A percentile compares a stretch with the other conserved stretches of the same genome.
Evolutionary conservation across 2,113 vertebrate genomes (phyloP).

Genomic region (Megaleporinus macrocephalus): DNA sequence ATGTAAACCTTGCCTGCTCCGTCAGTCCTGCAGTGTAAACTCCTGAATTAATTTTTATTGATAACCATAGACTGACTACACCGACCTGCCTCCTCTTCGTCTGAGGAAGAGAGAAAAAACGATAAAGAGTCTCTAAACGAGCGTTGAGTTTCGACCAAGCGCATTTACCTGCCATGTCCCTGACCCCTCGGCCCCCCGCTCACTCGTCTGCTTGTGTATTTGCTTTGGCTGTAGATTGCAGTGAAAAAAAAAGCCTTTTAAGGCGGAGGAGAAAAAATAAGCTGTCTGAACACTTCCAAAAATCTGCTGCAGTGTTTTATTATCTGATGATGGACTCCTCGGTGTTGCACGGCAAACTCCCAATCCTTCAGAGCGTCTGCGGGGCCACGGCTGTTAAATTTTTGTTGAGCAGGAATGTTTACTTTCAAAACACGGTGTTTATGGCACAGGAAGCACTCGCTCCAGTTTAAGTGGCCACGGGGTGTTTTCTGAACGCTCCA

Average conservation of each 20-base stretch:
- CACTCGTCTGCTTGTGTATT: constrained; percentile 43
- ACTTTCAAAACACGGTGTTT: constrained; percentile 63
- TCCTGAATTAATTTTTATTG: too few relatives aligned
- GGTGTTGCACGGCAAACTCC: constrained; percentile 39
- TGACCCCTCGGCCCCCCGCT: constrained; percentile 22
- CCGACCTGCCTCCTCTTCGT: not conserved
- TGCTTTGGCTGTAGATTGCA: constrained; percentile 45
- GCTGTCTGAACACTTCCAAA: constrained; percentile 27
- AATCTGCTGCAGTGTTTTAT: constrained; percentile 45
- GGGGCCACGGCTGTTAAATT: constrained; percentile 24
- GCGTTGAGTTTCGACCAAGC: constrained; percentile 7
- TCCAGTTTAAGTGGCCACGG: constrained; percentile 57
- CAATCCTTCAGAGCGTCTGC: constrained; percentile 23
- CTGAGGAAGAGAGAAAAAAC: not conserved
- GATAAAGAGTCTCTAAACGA: not conserved
- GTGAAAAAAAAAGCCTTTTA: constrained; percentile 25
- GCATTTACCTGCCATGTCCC: constrained; percentile 10
- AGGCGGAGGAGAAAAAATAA: constrained; percentile 34
- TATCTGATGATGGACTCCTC: constrained; percentile 54
- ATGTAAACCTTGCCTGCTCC: too few relatives aligned
- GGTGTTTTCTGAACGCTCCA: constrained; percentile 52
- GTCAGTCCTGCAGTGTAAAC: too few relatives aligned
- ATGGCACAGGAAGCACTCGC: constrained; percentile 59
- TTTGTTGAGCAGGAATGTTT: constrained; percentile 56
- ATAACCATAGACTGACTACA: too few relatives aligned